Evolutionary conservation across 2,113 vertebrate species (phyloP), one percentile per base, ranked within the genome.

Genomic region (Xiphophorus couchianus): DNA sequence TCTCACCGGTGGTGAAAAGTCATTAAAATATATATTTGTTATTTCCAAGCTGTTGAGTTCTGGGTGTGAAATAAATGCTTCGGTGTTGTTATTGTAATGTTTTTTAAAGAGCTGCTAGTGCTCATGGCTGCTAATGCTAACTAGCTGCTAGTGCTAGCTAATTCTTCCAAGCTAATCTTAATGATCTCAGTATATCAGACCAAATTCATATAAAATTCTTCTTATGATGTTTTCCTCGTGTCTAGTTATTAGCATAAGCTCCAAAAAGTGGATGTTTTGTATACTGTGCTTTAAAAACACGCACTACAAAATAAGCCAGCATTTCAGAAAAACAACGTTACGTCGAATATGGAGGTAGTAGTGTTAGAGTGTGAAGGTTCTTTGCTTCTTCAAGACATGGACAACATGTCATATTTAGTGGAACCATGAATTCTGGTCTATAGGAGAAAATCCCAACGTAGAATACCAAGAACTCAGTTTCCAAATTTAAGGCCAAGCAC

Each of bases 1-100:
- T 71, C 66, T 65, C 17, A 62, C 17, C 12, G 14, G 30, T 44
- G 62, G n/a, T 37, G 35, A 42, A 81, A 42, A 73, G 30, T 70
- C 61, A 60, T 75, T 28, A 39, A 27, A 62, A 28, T 29, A 29
- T 13, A 58, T 61, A 8, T 28, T 15, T 13, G 29, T 13, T 3
- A 25, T 69, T 51, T 65, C 17, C 30, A 27, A 42, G 27, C 30
- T 71, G 35, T 37, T 29, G 6, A 64, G 29, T 51, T 22, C 35
- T 62, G 67, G 10, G 5, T 30, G 10, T 17, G 14, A 35, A 74
- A 62, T 4, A n/a, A 19, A 12, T 19, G 1, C 19, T 2, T 60
- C 73, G 12, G 14, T 11, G 65, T 33, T 61, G 1, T 37, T 39
- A 8, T 54, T 29, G 22, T 25, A 8, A 15, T 44, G 17, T 51